Percentiles rank a stretch among this genome's conserved stretches.
phyloP scores from a whole-genome alignment of 2,797 vertebrate species.

The Anguilla megastoma region DNA sequence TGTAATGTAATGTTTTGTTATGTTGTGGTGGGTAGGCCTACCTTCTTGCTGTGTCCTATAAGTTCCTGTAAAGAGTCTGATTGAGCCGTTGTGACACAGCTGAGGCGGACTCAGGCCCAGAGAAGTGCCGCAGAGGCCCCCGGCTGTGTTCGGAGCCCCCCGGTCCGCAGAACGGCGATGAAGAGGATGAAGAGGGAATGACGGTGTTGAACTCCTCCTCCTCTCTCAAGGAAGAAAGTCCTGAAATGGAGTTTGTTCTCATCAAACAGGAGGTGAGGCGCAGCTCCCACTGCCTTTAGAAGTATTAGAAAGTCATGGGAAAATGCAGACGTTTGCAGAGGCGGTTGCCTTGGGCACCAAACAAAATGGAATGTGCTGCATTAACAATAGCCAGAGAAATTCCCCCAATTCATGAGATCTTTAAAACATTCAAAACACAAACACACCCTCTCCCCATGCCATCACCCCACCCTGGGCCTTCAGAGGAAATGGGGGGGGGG shows the following conservation, averaged over 20 bases:
- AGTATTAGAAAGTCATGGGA: too few relatives aligned
- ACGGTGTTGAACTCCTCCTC: background rate
- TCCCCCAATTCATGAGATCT: too few relatives aligned
- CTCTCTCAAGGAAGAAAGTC: background rate
- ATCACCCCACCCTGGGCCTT: too few relatives aligned
- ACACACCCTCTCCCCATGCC: too few relatives aligned
- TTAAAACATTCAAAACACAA: too few relatives aligned
- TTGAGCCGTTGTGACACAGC: background rate
- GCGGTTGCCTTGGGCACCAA: too few relatives aligned
- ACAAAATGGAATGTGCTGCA: too few relatives aligned
- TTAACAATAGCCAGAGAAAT: too few relatives aligned
- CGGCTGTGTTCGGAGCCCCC: background rate
- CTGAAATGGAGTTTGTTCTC: conserved; percentile 9
- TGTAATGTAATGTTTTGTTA: too few relatives aligned
- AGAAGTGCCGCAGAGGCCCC: background rate
- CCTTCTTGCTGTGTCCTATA: background rate
- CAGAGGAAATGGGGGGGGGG: too few relatives aligned
- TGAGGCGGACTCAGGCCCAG: background rate
- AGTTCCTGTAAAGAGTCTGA: background rate
- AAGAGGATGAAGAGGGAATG: background rate
- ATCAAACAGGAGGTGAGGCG: conserved; percentile 20
- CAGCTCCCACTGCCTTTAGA: background rate
- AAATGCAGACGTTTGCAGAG: too few relatives aligned
- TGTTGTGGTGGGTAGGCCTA: too few relatives aligned
- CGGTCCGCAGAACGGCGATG: background rate